Conservation (phyloP, 2,888 invertebrate genomes). For the Subacronicta megacephala region DNA sequence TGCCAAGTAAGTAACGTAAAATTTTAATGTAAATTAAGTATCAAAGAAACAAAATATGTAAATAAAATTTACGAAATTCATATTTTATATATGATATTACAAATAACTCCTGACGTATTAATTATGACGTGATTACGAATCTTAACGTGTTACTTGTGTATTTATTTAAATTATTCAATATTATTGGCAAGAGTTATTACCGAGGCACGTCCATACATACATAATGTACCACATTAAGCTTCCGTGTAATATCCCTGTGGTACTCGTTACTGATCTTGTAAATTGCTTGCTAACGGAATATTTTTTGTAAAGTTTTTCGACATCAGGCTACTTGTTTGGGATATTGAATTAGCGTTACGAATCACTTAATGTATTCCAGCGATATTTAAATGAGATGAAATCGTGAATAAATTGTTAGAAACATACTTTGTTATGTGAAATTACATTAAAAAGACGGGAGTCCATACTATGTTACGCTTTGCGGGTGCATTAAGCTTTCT, state of each 20-base stretch:
- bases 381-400: not conserved
- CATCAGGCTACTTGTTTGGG: slow-evolving; percentile 34
- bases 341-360: slow-evolving; percentile 22
- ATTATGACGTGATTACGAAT: slow-evolving; percentile 37
- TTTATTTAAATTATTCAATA: slow-evolving; percentile 40
- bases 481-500: slow-evolving; percentile 4
- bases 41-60: no score
- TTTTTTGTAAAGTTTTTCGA: slow-evolving; percentile 61
- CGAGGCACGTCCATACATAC: slow-evolving; percentile 31
- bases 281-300: slow-evolving; percentile 68
- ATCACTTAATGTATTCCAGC: slow-evolving; percentile 11
- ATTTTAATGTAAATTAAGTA: no score
- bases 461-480: not conserved
- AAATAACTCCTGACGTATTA: slow-evolving; percentile 21
- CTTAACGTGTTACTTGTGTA: slow-evolving; percentile 22
- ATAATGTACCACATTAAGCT: slow-evolving; percentile 52
- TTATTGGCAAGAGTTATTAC: slow-evolving; percentile 65
- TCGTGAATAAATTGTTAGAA: slow-evolving; percentile 12
- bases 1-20: no score
- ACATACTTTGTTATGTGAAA: slow-evolving; percentile 1
- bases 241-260: slow-evolving; percentile 63
- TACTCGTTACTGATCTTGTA: slow-evolving; percentile 58
- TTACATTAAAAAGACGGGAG: not conserved
- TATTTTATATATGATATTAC: slow-evolving; percentile 6
- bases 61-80: no score